Base-by-base conservation (phyloP, 2,888 invertebrate species). In the Acleris laterana region DNA sequence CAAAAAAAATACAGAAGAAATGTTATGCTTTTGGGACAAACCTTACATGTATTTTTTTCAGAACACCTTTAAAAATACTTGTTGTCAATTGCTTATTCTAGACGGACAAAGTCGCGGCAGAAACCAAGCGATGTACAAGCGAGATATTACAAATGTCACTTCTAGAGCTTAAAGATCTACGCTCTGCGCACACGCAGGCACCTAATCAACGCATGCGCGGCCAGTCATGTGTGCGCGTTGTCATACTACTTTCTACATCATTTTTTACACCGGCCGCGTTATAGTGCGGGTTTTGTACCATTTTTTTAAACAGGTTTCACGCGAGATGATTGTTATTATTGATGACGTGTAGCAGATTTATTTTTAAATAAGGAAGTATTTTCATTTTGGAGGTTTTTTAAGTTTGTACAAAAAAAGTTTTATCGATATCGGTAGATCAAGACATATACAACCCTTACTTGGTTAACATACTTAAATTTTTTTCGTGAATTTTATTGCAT, bases 241-340 rank as follows among this genome's bases (percentile, higher is more conserved):
- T 87, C 87, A 85, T 88, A 84, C 89, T 83, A 89, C 90, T 90
- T 90, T 90, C 90, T 90, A 90, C 85, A 83, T 85, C 79, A 78
- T 88, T 89, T 87, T 90, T 89, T 89, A 85, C 82, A 78, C 72
- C 68, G 75, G 74, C 78, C 64, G 73, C 77, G 81, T 78, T 73
- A 77, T 81, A 83, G 81, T 80, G 69, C 69, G 50, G 53, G 42
- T 52, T 63, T 57, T 53, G 60, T 49, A 58, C 50, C 52, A 57
- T 57, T 57, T 56, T 32, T 58, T 60, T 17, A 52, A 70, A 62
- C 63, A 52, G 63, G 67, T 66, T 60, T 61, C 16, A 13, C 13
- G 25, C 25, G 42, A 28, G 65, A 65, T 61, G 65, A 56, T 49
- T 52, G 58, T 32, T 57, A 42, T 44, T 60, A 65, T 56, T 61